These are phyloP conservation scores for Agrochola lychnidis DNA, from an alignment of 2,888 invertebrate genomes.

Conservation along the genomic window DNA sequence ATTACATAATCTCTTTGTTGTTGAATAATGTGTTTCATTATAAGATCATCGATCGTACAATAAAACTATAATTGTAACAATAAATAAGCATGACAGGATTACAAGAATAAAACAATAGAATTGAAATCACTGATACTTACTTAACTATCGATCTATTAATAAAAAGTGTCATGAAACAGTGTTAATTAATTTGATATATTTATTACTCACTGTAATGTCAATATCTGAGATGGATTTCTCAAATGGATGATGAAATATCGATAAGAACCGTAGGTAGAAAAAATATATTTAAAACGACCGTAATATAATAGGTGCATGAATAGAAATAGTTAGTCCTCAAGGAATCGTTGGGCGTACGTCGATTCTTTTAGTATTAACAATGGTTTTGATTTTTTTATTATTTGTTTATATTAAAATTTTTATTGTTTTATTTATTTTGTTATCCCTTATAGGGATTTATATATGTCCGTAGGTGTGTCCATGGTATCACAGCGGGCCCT, in stretches of 20 bases:
- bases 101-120: conserved; percentile 36
- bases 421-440: too few relatives aligned
- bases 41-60: neutral
- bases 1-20: neutral
- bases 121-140: conserved; percentile 23
- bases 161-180: conserved; percentile 21
- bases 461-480: too few relatives aligned
- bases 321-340: neutral
- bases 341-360: too few relatives aligned
- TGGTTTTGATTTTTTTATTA: too few relatives aligned
- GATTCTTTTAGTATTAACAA: too few relatives aligned
- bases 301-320: neutral
- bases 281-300: neutral
- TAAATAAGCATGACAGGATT: conserved; percentile 20
- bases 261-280: neutral
- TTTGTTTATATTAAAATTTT: too few relatives aligned
- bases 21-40: conserved; percentile 1
- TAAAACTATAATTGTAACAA: conserved; percentile 16
- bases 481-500: too few relatives aligned
- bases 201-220: conserved; percentile 27
- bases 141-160: neutral
- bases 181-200: conserved; percentile 29
- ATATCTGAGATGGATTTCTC: neutral
- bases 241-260: neutral
- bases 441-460: too few relatives aligned